These are phyloP conservation scores for Drosophila virilis DNA, from an alignment of 1,140 invertebrate genomes.

Conservation along the genomic window DNA sequence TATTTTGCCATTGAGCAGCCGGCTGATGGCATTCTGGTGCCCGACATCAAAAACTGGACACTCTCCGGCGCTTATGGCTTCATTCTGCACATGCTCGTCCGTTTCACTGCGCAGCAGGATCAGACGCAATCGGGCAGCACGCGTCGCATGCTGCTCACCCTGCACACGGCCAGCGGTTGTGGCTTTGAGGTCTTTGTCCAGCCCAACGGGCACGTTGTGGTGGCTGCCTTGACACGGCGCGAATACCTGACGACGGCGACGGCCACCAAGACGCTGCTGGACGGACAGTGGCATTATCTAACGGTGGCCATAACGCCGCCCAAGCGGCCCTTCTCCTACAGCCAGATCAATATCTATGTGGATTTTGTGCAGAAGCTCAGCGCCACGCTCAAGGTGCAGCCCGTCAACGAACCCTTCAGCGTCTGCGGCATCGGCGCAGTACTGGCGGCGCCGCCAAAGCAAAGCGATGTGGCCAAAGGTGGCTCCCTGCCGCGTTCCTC, in stretches of 20 bases:
- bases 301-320: constrained; percentile 86
- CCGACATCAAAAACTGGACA: constrained; percentile 85
- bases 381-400: constrained; percentile 86
- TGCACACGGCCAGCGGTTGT: constrained; percentile 85
- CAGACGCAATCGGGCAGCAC: constrained; percentile 30
- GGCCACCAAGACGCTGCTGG: constrained; percentile 85
- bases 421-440: constrained; percentile 85
- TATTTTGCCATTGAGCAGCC: constrained; percentile 85
- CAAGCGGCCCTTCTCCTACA: constrained; percentile 87
- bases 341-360: constrained; percentile 87
- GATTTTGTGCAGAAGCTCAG: constrained; percentile 86
- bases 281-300: constrained; percentile 87
- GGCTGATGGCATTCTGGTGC: constrained; percentile 85
- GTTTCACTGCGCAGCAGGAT: constrained; percentile 83
- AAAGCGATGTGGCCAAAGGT: constrained; percentile 35
- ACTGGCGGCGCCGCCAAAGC: constrained; percentile 52
- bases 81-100: constrained; percentile 87
- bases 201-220: constrained; percentile 85
- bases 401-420: constrained; percentile 86
- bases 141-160: constrained; percentile 84
- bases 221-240: constrained; percentile 86
- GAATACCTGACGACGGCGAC: constrained; percentile 86
- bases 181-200: constrained; percentile 88
- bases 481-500: constrained; percentile 60
- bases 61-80: constrained; percentile 86